Conservation (phyloP, 2,113 vertebrate species). For the Siphamia tubifer region DNA sequence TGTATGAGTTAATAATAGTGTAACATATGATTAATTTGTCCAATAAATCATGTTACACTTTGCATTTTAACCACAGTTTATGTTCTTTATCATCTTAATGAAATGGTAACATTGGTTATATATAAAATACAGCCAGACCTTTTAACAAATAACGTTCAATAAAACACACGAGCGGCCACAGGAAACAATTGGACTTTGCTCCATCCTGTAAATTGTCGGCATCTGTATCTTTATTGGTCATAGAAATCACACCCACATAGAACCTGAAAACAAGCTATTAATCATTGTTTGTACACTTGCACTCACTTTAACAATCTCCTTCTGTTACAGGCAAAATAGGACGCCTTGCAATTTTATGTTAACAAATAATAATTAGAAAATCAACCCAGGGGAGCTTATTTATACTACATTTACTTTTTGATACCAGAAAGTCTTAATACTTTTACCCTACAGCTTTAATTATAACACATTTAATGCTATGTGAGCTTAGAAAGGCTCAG, state of each 20-base stretch:
- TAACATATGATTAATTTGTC: too few species aligned
- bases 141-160: too few species aligned
- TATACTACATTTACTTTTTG: constrained; percentile 8
- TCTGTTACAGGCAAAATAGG: neutral
- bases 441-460: constrained; percentile 10
- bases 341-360: neutral
- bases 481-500: neutral
- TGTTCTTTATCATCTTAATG: too few species aligned
- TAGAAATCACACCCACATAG: constrained; percentile 13
- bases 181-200: constrained; percentile 14
- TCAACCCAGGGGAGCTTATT: neutral
- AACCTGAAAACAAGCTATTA: constrained; percentile 23
- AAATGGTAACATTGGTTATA: too few species aligned
- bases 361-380: constrained; percentile 27
- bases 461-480: constrained; percentile 1
- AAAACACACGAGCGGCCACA: too few species aligned
- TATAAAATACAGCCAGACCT: too few species aligned
- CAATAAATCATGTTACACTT: too few species aligned
- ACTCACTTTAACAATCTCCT: neutral
- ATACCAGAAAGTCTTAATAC: constrained; percentile 24
- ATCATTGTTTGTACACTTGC: constrained; percentile 9
- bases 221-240: neutral
- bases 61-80: too few species aligned
- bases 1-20: too few species aligned
- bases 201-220: constrained; percentile 26